Percentiles rank a stretch among this genome's conserved stretches.
Conservation (phyloP, 2,113 vertebrate species). For the Engystomops pustulosus region DNA sequence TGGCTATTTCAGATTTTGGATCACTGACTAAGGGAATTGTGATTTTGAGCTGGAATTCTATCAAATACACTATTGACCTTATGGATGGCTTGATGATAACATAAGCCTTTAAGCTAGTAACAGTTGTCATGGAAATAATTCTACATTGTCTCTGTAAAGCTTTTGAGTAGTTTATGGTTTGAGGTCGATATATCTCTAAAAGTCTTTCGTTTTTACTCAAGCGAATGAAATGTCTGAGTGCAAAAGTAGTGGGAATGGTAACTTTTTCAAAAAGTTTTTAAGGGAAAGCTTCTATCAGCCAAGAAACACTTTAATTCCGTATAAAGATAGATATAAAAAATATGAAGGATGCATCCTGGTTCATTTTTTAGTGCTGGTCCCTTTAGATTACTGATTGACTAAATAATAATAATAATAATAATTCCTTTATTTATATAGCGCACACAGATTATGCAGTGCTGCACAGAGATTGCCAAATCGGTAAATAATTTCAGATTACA, state of each 20-base stretch:
- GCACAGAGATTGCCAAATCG: no score
- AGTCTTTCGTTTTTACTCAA: background rate
- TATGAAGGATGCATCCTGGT: no score
- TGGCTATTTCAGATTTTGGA: constrained; percentile 32
- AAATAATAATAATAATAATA: no score
- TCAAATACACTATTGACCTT: constrained; percentile 39
- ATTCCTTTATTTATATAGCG: no score
- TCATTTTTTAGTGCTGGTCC: no score
- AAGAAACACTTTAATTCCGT: no score
- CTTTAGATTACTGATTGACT: no score
- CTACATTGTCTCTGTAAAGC: constrained; percentile 24
- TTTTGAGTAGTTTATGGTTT: constrained; percentile 42
- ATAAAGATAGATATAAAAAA: no score
- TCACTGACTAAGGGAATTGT: constrained; percentile 44
- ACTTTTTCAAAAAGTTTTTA: background rate
- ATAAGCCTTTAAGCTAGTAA: constrained; percentile 54
- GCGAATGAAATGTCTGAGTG: background rate
- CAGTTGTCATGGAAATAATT: constrained; percentile 57
- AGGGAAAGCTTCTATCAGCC: no score
- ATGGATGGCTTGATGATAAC: constrained; percentile 29
- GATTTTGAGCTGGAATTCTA: constrained; percentile 28
- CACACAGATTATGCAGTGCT: no score
- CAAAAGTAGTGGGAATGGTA: background rate
- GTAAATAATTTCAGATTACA: no score
- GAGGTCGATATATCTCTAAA: background rate